Percentiles rank a stretch among this genome's conserved stretches.
These are phyloP conservation scores for Lordiphosa andalusiaca DNA, from an alignment of 2,888 invertebrate genomes.

Conservation along the genomic window DNA sequence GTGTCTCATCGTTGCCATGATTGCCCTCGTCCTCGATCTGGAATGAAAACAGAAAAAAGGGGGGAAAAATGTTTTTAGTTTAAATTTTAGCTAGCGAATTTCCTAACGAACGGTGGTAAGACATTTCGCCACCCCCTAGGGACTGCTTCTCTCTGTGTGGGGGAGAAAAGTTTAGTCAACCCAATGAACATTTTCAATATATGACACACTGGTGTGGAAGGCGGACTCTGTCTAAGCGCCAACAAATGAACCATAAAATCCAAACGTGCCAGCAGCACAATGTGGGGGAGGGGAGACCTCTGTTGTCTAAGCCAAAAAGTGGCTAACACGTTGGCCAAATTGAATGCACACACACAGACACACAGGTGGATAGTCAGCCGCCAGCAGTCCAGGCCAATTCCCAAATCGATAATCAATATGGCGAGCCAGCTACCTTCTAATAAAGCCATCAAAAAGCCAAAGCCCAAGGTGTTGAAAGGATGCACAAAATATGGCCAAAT, in stretches of 20 bases:
- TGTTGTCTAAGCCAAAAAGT: constrained; percentile 63
- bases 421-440: constrained; percentile 63
- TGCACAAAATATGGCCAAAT: constrained; percentile 52
- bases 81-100: no score
- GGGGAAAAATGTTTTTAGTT: not conserved
- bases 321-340: constrained; percentile 70
- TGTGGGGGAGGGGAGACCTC: constrained; percentile 3
- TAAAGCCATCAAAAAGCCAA: constrained; percentile 63
- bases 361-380: constrained; percentile 22
- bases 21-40: constrained; percentile 99
- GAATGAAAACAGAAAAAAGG: constrained; percentile 70
- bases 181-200: constrained; percentile 45
- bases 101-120: no score
- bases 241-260: constrained; percentile 66
- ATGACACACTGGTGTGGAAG: constrained; percentile 18
- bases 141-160: constrained; percentile 3
- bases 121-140: no score
- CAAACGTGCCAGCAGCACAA: constrained; percentile 59
- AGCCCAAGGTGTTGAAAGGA: constrained; percentile 62
- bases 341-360: constrained; percentile 54
- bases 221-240: constrained; percentile 47
- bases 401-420: constrained; percentile 81
- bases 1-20: constrained; percentile 98
- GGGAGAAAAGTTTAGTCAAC: constrained; percentile 1
- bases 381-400: constrained; percentile 62